Conservation (phyloP, 2,888 invertebrate genomes). For the Drosophila paramelanica region DNA sequence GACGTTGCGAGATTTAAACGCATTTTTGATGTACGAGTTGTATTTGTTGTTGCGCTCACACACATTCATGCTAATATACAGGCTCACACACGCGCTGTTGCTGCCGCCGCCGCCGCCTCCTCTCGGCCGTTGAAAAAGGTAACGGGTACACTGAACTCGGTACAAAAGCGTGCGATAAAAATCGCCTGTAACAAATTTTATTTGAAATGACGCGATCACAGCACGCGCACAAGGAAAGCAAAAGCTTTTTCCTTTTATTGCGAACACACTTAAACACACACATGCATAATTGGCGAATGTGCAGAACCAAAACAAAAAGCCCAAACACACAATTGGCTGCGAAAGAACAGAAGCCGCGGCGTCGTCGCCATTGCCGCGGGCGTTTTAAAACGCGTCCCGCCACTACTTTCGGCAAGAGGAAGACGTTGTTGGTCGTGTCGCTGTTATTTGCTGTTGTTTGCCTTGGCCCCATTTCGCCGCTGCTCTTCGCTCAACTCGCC, state of each 20-base stretch:
- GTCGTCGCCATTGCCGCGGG: constrained; percentile 35
- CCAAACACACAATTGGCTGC: constrained; percentile 49
- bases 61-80: constrained; percentile 1
- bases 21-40: constrained; percentile 76
- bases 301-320: constrained; percentile 78
- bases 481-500: constrained; percentile 18
- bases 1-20: constrained; percentile 73
- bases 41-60: constrained; percentile 48
- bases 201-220: constrained; percentile 43
- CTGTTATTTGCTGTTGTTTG: constrained; percentile 52
- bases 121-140: constrained; percentile 52
- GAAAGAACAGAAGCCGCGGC: constrained; percentile 63
- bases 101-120: not conserved
- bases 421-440: constrained; percentile 29
- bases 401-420: constrained; percentile 36
- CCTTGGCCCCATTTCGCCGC: constrained; percentile 73
- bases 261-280: not conserved
- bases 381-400: constrained; percentile 40
- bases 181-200: constrained; percentile 36
- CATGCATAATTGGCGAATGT: constrained; percentile 54
- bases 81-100: constrained; percentile 7
- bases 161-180: constrained; percentile 34
- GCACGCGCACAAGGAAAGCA: constrained; percentile 48
- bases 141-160: constrained; percentile 76
- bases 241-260: constrained; percentile 57